A percentile compares a stretch with the other conserved stretches of the same genome.
Conservation (phyloP, 2,888 invertebrate species). For the Rhabditophanes sp. region DNA sequence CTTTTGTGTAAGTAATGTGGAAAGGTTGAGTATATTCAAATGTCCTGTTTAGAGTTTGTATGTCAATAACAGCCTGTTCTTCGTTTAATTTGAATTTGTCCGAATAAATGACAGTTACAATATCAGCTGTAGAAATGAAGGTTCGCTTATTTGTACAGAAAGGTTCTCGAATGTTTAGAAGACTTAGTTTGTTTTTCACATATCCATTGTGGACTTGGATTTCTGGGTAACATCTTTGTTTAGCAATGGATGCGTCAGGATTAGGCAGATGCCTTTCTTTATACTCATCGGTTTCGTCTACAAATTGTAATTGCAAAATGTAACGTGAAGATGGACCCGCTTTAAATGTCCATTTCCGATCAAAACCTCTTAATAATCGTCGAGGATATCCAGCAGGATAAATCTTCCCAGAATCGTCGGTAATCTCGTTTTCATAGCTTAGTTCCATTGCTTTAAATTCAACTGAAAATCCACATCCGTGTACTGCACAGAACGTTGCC, state of each 20-base stretch:
- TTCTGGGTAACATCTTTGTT: too few species aligned
- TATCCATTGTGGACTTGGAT: too few species aligned
- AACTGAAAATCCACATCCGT: slow-evolving; percentile 1
- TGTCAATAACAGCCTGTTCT: slow-evolving; percentile 1
- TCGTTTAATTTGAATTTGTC: slow-evolving; percentile 7
- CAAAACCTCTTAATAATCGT: slow-evolving; percentile 11
- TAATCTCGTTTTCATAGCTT: slow-evolving; percentile 32
- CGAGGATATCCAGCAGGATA: slow-evolving; percentile 26
- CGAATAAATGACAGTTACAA: slow-evolving; percentile 15
- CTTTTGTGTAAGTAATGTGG: slow-evolving; percentile 8
- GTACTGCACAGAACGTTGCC: too few species aligned
- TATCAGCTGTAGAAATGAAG: slow-evolving; percentile 17
- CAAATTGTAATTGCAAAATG: slow-evolving; percentile 23
- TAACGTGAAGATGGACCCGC: slow-evolving; percentile 28
- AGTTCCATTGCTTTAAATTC: slow-evolving; percentile 4
- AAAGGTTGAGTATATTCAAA: slow-evolving; percentile 7
- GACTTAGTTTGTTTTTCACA: neutral
- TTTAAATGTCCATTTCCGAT: slow-evolving; percentile 22
- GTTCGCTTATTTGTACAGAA: slow-evolving; percentile 23
- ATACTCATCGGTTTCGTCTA: slow-evolving; percentile 9
- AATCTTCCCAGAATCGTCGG: slow-evolving; percentile 20
- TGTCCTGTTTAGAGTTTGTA: neutral
- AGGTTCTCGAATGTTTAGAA: slow-evolving; percentile 2
- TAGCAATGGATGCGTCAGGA: too few species aligned
- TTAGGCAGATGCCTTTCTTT: too few species aligned